Conservation (phyloP, 2,797 vertebrate species). For the Spondyliosoma cantharus region DNA sequence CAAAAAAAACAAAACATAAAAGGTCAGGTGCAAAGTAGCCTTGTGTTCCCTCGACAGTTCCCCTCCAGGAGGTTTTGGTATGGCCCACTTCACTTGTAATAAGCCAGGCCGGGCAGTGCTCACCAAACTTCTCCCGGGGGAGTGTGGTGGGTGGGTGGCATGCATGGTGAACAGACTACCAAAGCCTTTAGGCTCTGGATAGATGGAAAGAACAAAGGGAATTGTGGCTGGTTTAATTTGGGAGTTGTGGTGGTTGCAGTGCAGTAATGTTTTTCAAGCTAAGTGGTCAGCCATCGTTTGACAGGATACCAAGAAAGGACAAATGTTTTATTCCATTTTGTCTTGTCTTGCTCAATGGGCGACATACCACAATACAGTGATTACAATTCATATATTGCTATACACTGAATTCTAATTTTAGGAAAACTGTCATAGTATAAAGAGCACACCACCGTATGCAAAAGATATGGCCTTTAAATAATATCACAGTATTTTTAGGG, state of each 20-base stretch:
- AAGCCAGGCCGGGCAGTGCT: conserved; percentile 43
- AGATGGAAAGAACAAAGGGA: conserved; percentile 67
- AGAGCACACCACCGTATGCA: too few species aligned
- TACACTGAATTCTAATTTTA: too few species aligned
- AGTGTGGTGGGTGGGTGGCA: conserved; percentile 39
- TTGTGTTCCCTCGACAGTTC: conserved; percentile 40
- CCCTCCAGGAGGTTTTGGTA: conserved; percentile 67
- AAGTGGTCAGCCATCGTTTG: conserved; percentile 21
- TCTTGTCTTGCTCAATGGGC: neutral
- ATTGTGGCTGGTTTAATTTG: conserved; percentile 49
- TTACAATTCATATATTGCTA: too few species aligned
- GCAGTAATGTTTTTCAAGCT: conserved; percentile 35
- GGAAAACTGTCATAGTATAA: too few species aligned
- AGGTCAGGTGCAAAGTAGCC: conserved; percentile 74
- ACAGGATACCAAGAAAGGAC: conserved; percentile 9
- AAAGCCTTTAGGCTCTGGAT: conserved; percentile 60
- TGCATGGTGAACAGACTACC: conserved; percentile 59
- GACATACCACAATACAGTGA: too few species aligned
- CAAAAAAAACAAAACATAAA: conserved; percentile 36
- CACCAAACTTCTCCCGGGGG: conserved; percentile 52
- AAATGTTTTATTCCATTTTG: neutral
- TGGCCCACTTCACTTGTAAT: conserved; percentile 67
- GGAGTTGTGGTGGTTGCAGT: conserved; percentile 3
- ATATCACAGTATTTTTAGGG: too few species aligned
- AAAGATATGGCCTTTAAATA: too few species aligned